These are phyloP conservation scores for Hippocampus mohnikei DNA, from an alignment of 2,113 vertebrate genomes.

Conservation along the genomic window DNA sequence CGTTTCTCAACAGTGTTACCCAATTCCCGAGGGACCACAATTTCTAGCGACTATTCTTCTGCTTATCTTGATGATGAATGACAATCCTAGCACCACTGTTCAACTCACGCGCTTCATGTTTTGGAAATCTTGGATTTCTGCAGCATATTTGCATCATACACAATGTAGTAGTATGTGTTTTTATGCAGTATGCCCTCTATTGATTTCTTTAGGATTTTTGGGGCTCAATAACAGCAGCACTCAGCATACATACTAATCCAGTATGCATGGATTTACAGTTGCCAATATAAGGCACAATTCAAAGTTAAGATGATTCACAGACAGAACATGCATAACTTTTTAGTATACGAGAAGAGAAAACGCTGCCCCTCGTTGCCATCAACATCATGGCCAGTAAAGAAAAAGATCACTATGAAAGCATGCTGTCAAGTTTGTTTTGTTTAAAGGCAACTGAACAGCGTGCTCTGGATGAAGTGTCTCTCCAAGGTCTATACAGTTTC, in stretches of 20 bases:
- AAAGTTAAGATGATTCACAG: neutral
- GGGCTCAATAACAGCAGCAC: neutral
- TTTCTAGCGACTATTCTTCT: neutral
- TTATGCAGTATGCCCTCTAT: neutral
- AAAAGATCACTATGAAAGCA: conserved; percentile 20
- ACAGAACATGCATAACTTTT: neutral
- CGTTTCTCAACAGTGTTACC: neutral
- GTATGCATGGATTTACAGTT: neutral
- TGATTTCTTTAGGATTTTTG: neutral
- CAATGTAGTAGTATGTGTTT: neutral
- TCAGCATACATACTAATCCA: neutral
- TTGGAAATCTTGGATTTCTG: neutral
- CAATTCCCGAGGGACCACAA: neutral
- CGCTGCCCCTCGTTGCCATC: neutral
- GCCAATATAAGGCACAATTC: neutral
- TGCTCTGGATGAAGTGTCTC: conserved; percentile 40
- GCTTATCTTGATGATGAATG: neutral
- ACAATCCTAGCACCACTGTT: neutral
- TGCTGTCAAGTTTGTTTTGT: conserved; percentile 35
- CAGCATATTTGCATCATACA: too few relatives aligned
- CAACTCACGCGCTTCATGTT: neutral
- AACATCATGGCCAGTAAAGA: conserved; percentile 2
- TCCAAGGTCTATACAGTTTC: conserved; percentile 14
- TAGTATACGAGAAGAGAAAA: neutral
- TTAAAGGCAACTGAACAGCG: conserved; percentile 43